Evolutionary conservation across 2,113 vertebrate species (phyloP).

Genomic region (Equus przewalskii): DNA sequence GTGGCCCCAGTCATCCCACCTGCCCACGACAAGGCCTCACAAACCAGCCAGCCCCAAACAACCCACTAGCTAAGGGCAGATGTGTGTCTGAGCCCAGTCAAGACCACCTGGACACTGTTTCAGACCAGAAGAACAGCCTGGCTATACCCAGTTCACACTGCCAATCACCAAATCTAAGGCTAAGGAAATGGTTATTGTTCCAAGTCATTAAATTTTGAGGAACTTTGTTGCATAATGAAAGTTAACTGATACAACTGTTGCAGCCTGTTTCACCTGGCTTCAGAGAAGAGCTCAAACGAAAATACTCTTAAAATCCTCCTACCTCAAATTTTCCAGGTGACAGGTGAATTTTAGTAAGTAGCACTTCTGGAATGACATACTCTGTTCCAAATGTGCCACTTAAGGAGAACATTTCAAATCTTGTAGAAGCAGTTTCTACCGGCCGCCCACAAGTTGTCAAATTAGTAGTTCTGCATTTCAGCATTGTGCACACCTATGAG

Average conservation of each 20-base stretch:
- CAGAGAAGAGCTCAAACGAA: neutral
- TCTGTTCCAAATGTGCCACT: constrained; percentile 84
- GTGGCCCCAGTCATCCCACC: neutral
- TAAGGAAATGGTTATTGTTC: neutral
- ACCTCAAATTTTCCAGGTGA: constrained; percentile 84
- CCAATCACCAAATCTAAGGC: neutral
- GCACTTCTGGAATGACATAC: constrained; percentile 86
- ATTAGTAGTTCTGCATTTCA: constrained; percentile 82
- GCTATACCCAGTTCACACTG: neutral
- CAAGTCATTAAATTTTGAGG: neutral
- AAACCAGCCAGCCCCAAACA: neutral
- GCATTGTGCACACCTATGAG: constrained; percentile 76
- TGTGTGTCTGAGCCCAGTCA: neutral
- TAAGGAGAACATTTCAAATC: constrained; percentile 86
- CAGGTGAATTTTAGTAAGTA: constrained; percentile 84
- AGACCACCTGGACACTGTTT: neutral
- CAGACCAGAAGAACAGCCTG: neutral
- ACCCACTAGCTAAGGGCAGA: neutral
- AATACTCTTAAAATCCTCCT: constrained; percentile 43
- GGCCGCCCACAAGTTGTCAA: constrained; percentile 76
- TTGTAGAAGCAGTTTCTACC: constrained; percentile 70
- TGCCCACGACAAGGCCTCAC: neutral
- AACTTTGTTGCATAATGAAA: neutral
- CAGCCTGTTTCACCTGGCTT: neutral
- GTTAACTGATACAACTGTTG: neutral